Evolutionary conservation across 2,797 vertebrate genomes (phyloP).

Genomic region (Pangasius djambal): DNA sequence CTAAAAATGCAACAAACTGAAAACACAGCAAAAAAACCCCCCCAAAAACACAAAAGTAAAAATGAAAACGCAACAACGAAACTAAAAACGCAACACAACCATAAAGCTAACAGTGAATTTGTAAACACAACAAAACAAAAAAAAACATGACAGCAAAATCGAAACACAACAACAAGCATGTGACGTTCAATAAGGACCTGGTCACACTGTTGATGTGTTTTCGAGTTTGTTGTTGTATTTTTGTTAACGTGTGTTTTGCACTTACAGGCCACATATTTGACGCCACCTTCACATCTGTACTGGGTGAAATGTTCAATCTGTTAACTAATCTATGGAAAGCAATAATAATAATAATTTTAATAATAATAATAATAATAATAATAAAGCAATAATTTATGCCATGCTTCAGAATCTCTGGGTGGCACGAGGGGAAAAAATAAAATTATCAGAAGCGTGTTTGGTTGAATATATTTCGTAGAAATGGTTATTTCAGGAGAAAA

Average conservation of each 20-base stretch:
- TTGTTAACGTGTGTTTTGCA: not conserved
- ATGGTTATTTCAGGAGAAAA: slow-evolving; percentile 5
- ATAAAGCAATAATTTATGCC: not conserved
- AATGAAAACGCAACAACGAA: not conserved
- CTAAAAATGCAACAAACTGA: not conserved
- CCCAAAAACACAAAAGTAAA: not conserved
- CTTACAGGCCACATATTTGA: no score
- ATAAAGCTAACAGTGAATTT: not conserved
- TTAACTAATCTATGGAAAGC: not conserved
- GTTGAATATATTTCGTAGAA: slow-evolving; percentile 2
- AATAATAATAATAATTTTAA: not conserved
- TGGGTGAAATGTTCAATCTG: not conserved
- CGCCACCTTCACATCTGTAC: not conserved
- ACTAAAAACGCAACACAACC: not conserved
- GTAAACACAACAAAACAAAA: not conserved
- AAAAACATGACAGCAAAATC: not conserved
- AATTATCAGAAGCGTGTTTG: not conserved
- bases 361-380: not conserved
- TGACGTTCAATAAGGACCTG: not conserved
- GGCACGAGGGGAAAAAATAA: not conserved
- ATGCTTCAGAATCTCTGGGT: not conserved
- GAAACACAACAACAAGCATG: not conserved
- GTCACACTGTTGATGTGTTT: not conserved
- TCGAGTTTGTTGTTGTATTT: not conserved
- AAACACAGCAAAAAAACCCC: not conserved